Base-by-base conservation (phyloP, 2,888 invertebrate genomes). In the Blera fallax region DNA sequence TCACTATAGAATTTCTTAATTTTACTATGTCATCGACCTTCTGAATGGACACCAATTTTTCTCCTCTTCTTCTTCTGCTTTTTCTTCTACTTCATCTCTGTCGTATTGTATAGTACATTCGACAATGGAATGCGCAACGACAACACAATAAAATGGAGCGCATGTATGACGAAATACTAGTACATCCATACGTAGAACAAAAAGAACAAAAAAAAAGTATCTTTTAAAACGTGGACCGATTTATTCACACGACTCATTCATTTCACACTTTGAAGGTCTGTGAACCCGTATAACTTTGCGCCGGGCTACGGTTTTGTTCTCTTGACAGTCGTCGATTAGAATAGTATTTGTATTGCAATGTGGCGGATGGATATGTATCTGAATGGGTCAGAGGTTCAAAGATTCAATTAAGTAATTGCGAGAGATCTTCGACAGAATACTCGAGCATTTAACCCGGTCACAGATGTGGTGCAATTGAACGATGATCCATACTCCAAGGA, bases 11-110 rank as follows among this genome's bases (percentile, higher is more conserved):
- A 69, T 83, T 73, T 54, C 69, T 85, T 85, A 65, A 70, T 74
- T 81, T 85, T 65, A 60, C 67, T 77, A 67, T 81, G 85, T 85
- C 85, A 81, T 81, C 81, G 85, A 81, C 81, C 85, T 81, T 21
- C 21, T 67, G 74, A 14, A 58, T 60, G 81, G 81, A 72, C 65
- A 81, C 74, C 43, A 52, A 70, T 27, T 69, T 24, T 21, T 32
- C 21, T 45, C 2, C 37, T 56, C 48, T 60, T 32, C 37, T 32
- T 54, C 43, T 40, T n/a, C n/a, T n/a, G n/a, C n/a, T n/a, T n/a
- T n/a, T n/a, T n/a, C n/a, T n/a, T n/a, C 29, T n/a, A 5, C 6
- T 24, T 16, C 24, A 50, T 48, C 18, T n/a, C 32, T 14, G 14
- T 7, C 52, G 4, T 2, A 24, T 40, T 11, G 6, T 16, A n/a